Conservation (phyloP, 2,888 invertebrate species). For the Gnatocerus cornutus region DNA sequence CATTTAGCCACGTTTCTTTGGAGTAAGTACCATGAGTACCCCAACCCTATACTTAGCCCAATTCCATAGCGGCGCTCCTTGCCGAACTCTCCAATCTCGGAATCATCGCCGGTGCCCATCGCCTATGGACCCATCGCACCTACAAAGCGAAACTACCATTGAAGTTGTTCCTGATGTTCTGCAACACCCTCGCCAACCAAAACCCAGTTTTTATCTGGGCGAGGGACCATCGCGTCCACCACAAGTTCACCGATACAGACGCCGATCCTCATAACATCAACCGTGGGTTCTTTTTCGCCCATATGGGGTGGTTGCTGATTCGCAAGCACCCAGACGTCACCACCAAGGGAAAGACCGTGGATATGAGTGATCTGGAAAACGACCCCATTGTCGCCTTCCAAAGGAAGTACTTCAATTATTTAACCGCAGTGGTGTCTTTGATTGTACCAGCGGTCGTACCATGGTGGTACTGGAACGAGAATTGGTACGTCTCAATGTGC, state of each 20-base stretch:
- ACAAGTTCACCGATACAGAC: slow-evolving; percentile 91
- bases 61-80: neutral
- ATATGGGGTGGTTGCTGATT: slow-evolving; percentile 94
- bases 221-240: slow-evolving; percentile 88
- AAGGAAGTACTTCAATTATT: slow-evolving; percentile 64
- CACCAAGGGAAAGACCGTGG: slow-evolving; percentile 85
- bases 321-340: slow-evolving; percentile 92
- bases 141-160: slow-evolving; percentile 93
- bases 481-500: slow-evolving; percentile 75
- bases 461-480: slow-evolving; percentile 80
- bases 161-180: slow-evolving; percentile 82
- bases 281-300: slow-evolving; percentile 94
- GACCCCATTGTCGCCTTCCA: slow-evolving; percentile 92
- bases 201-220: slow-evolving; percentile 93
- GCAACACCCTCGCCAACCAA: slow-evolving; percentile 90
- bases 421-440: slow-evolving; percentile 1
- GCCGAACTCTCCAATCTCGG: slow-evolving; percentile 70
- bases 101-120: slow-evolving; percentile 94
- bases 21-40: slow-evolving; percentile 16
- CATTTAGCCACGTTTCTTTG: neutral
- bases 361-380: slow-evolving; percentile 87
- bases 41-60: too few species aligned
- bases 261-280: slow-evolving; percentile 93
- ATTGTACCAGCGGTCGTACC: slow-evolving; percentile 79
- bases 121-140: slow-evolving; percentile 93